These are phyloP conservation scores for Pelosia muscerda DNA, from an alignment of 2,888 invertebrate species.

Conservation along the genomic window DNA sequence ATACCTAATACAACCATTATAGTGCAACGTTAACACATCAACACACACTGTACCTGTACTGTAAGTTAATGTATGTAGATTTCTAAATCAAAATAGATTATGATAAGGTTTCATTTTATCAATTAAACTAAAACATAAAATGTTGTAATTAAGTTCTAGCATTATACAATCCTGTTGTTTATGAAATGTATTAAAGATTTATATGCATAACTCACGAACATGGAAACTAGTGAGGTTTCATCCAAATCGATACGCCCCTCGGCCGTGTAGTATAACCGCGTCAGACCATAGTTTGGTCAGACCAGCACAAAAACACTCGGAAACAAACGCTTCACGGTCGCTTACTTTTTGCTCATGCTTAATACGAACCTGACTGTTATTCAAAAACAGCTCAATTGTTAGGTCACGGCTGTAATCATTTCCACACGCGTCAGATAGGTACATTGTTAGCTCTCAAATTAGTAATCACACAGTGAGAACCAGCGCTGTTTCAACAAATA, in stretches of 20 bases:
- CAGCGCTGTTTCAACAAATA: constrained; percentile 17
- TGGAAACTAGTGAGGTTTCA: constrained; percentile 44
- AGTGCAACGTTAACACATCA: constrained; percentile 4
- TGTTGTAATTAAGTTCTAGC: not conserved
- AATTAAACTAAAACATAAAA: not conserved
- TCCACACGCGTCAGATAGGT: constrained; percentile 45
- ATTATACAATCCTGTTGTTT: not conserved
- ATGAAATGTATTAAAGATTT: not conserved
- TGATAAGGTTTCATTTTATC: not conserved
- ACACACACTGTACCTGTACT: not conserved
- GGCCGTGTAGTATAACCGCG: constrained; percentile 28
- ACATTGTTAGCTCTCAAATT: constrained; percentile 40
- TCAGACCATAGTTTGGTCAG: constrained; percentile 35
- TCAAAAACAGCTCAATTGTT: constrained; percentile 53
- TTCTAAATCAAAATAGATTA: not conserved
- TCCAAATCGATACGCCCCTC: constrained; percentile 59
- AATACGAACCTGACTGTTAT: constrained; percentile 40
- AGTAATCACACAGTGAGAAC: constrained; percentile 43
- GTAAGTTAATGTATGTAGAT: not conserved
- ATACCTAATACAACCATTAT: constrained; percentile 18
- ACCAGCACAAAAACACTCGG: constrained; percentile 61
- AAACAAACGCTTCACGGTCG: constrained; percentile 62
- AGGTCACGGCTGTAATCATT: constrained; percentile 56
- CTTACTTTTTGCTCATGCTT: constrained; percentile 57
- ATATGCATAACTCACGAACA: constrained; percentile 27